phyloP scores from a whole-genome alignment of 2,113 vertebrate genomes.

The Peromyscus maniculatus region DNA sequence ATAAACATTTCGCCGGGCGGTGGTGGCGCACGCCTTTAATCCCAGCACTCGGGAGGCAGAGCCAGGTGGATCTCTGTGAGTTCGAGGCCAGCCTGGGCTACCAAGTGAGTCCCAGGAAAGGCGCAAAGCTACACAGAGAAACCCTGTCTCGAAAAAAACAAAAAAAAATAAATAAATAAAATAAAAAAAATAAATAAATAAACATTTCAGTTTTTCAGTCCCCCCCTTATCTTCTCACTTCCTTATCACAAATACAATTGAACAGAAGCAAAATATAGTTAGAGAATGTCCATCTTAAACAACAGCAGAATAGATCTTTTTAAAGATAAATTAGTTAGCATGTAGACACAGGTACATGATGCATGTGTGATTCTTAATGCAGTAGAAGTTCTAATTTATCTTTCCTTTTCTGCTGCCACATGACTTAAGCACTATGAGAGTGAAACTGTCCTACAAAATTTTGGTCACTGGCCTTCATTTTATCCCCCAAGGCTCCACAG shows the following conservation, averaged over 20 bases:
- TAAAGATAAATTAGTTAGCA: conserved; percentile 1
- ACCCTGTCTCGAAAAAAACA: too few relatives aligned
- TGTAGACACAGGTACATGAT: neutral
- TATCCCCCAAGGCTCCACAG: neutral
- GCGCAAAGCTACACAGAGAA: too few relatives aligned
- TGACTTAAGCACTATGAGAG: neutral
- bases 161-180: too few relatives aligned
- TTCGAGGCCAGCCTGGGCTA: too few relatives aligned
- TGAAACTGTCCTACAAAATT: neutral
- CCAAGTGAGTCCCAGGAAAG: too few relatives aligned
- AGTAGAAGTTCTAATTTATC: conserved; percentile 3
- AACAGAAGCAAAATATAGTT: conserved; percentile 4
- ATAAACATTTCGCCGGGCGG: neutral
- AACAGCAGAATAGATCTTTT: neutral
- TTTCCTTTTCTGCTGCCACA: neutral
- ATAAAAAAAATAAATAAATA: too few relatives aligned
- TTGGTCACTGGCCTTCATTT: neutral
- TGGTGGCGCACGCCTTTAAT: too few relatives aligned
- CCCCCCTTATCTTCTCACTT: neutral
- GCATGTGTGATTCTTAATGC: neutral
- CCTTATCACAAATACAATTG: neutral
- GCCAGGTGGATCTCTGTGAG: too few relatives aligned
- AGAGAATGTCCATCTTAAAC: neutral
- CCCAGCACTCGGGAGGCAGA: too few relatives aligned
- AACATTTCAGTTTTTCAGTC: neutral